A percentile compares a stretch with the other conserved stretches of the same genome.
Conservation (phyloP, 2,888 invertebrate species). For the Gandaritis pyraliata region DNA sequence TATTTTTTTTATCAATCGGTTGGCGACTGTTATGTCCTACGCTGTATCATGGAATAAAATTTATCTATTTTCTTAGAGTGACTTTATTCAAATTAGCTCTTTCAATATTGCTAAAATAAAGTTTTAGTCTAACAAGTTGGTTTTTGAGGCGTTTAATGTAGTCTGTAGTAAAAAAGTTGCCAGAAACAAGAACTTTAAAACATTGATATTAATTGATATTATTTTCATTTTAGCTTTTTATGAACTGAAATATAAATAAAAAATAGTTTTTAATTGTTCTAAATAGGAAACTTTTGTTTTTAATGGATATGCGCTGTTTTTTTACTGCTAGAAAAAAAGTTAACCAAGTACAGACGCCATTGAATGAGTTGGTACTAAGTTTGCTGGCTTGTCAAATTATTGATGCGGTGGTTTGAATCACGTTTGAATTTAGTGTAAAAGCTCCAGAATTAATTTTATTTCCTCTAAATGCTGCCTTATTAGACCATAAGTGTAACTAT, state of each 20-base stretch:
- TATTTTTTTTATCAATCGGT: background rate
- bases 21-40: background rate
- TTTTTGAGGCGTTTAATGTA: slow-evolving; percentile 46
- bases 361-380: slow-evolving; percentile 59
- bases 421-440: slow-evolving; percentile 80
- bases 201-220: too few relatives aligned
- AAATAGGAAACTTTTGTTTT: background rate
- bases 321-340: too few relatives aligned
- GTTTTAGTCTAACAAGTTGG: slow-evolving; percentile 25
- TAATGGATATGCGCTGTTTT: background rate
- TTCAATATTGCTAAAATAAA: background rate
- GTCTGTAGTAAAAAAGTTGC: slow-evolving; percentile 64
- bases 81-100: background rate
- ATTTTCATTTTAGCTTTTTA: background rate
- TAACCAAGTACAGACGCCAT: slow-evolving; percentile 67
- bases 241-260: background rate
- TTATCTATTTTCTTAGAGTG: background rate
- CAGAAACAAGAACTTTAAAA: slow-evolving; percentile 26
- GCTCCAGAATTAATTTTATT: slow-evolving; percentile 64
- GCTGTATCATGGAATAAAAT: too few relatives aligned
- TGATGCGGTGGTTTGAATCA: slow-evolving; percentile 85
- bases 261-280: background rate
- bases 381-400: slow-evolving; percentile 79
- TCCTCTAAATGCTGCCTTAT: slow-evolving; percentile 39
- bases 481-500: slow-evolving; percentile 43